Base-by-base conservation (phyloP, 2,113 vertebrate genomes). In the Aleadryas rufinucha region DNA sequence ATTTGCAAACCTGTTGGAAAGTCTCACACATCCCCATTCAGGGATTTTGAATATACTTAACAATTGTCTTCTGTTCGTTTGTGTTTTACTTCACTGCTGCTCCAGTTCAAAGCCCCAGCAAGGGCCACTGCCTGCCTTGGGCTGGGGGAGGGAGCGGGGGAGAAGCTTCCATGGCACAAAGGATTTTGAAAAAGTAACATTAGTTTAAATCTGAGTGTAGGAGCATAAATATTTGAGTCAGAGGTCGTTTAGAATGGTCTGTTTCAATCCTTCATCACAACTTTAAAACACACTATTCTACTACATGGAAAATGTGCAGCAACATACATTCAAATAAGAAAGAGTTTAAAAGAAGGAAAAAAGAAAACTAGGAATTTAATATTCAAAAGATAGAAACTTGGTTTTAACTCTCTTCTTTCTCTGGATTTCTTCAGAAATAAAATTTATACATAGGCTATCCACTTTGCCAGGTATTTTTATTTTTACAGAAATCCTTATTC, bases 1-100 rank as follows among this genome's bases (percentile, higher is more conserved):
- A 89, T 95, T 91, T 71, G 52, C 50, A 92, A 71, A 92, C 49
- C 31, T 91, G 81, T 77, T 83, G 72, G 54, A 88, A 91, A 65
- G 41, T 54, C 72, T 94, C 77, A 77, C 49, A 47, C 42, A 93
- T 57, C n/a, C n/a, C 57, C 54, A 68, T 87, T 94, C 81, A 88
- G 54, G 81, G 68, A 90, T 89, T 95, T 83, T 39, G 23, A 82
- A 89, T 85, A 84, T 84, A 72, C 35, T 90, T 83, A 90, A 75
- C 81, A 71, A 83, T 79, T 91, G 54, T 77, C 63, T 92, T 93
- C 83, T 84, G 39, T 90, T 91, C 54, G 0, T 90, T 90, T 93
- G 71, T 13, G n/a, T 22, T 94, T 94, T 82, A 89, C 56, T 64
- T 89, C 89, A 79, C 35, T 71, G 45, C 37, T 85, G 81, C 70